Base-by-base conservation (phyloP, 2,888 invertebrate genomes). In the Zygaena filipendulae region DNA sequence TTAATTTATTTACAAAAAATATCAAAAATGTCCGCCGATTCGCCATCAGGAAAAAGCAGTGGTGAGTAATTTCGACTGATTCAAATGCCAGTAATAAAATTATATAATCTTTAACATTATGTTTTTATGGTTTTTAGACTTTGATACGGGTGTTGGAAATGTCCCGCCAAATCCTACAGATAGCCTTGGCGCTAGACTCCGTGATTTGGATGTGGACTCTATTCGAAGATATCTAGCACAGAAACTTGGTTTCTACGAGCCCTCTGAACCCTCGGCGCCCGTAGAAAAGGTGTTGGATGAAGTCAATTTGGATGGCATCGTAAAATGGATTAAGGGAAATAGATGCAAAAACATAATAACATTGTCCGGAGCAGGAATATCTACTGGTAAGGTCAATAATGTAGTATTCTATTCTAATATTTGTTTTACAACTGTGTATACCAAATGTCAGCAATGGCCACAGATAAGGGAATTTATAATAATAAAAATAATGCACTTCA, bases 281-380 rank as follows among this genome's bases (percentile, higher is more conserved):
- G 45, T 49, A 2, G 62, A 64, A 28, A 66, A 69, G 49, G 81
- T 91, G 25, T 72, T 94, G 27, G 84, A 86, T 13, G 87, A 90
- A 47, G 75, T 88, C 20, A 85, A 82, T 28, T 70, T 95, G 38
- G 88, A 91, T 43, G 92, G 91, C 2, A 75, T 96, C 28, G 87
- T 87, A 1, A 84, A 88, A 29, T 92, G 90, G 68, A 92, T 96
- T 40, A 85, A 88, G 44, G 84, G 84, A 33, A 84, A 84, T 21
- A 84, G 87, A 38, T 91, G 92, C 54, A 87, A 87, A 58, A 94
- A 93, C 47, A 86, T 97, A 30, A 88, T 97, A 32, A 95, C 95
- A 1, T 87, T 98, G 87, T 90, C 95, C 35, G 97, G 97, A 35
- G 97, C 97, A 43, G 97, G 97, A 27, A 95, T 98, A 52, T 97